A percentile compares a stretch with the other conserved stretches of the same genome.
Conservation (phyloP, 2,888 invertebrate species). For the Cactoblastis cactorum region DNA sequence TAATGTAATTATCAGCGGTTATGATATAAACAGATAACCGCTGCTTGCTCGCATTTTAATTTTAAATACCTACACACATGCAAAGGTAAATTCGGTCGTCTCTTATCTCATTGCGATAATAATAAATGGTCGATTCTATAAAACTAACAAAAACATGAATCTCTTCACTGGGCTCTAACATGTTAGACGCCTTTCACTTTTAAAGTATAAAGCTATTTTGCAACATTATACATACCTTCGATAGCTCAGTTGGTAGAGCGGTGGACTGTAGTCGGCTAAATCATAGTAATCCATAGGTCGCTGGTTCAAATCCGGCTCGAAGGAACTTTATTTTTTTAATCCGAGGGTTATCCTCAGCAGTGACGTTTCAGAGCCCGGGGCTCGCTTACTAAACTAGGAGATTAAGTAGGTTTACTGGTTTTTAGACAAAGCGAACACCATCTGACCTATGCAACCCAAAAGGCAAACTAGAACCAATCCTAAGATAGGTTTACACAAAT, state of each 20-base stretch:
- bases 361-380: too few species aligned
- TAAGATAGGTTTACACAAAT: too few species aligned
- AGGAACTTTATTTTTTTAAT: constrained; percentile 51
- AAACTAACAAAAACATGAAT: not conserved
- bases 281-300: constrained; percentile 80
- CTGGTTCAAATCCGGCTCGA: constrained; percentile 85
- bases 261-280: constrained; percentile 66
- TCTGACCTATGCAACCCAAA: too few species aligned
- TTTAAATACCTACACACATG: too few species aligned
- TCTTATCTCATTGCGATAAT: not conserved
- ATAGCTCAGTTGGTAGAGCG: constrained; percentile 80
- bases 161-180: not conserved
- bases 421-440: too few species aligned
- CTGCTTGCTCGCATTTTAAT: too few species aligned
- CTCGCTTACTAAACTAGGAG: too few species aligned
- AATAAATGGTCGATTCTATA: not conserved
- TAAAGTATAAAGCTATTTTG: not conserved
- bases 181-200: not conserved
- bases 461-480: too few species aligned
- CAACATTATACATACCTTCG: constrained; percentile 45
- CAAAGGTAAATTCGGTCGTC: too few species aligned
- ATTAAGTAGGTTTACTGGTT: too few species aligned
- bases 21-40: too few species aligned
- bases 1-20: too few species aligned
- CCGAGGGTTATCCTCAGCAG: constrained; percentile 41